Conservation (phyloP, 2,888 invertebrate species). For the Hylaea fasciaria region DNA sequence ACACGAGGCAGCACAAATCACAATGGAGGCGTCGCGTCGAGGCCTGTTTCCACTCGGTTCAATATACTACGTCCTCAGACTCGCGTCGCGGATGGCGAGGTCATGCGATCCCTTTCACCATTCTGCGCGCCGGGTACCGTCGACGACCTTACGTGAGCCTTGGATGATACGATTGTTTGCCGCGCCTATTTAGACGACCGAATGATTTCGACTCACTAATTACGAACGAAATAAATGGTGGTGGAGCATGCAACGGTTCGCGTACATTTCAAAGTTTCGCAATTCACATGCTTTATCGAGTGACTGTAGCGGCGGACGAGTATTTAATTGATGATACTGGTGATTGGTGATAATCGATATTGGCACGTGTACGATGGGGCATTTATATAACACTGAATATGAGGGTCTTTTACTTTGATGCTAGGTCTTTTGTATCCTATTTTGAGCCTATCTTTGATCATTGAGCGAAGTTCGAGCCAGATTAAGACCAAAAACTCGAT, state of each 20-base stretch:
- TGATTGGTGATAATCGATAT: constrained; percentile 9
- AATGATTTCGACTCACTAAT: constrained; percentile 34
- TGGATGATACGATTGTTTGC: constrained; percentile 66
- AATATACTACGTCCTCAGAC: constrained; percentile 65
- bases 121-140: constrained; percentile 69
- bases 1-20: constrained; percentile 28
- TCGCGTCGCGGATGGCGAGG: constrained; percentile 66
- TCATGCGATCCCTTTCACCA: constrained; percentile 78
- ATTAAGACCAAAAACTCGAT: no score
- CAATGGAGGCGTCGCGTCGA: constrained; percentile 39
- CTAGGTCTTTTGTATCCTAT: no score
- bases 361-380: not conserved
- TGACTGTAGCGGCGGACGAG: constrained; percentile 8
- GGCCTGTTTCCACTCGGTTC: constrained; percentile 55
- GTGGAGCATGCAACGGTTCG: constrained; percentile 27
- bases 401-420: no score
- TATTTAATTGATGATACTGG: constrained; percentile 8
- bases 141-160: constrained; percentile 74
- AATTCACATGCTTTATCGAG: constrained; percentile 24
- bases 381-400: no score
- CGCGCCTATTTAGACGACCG: constrained; percentile 51
- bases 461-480: no score
- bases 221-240: constrained; percentile 23
- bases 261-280: constrained; percentile 19
- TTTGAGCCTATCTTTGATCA: no score